Conservation (phyloP, 2,888 invertebrate species). For the Drosophila pegasa region DNA sequence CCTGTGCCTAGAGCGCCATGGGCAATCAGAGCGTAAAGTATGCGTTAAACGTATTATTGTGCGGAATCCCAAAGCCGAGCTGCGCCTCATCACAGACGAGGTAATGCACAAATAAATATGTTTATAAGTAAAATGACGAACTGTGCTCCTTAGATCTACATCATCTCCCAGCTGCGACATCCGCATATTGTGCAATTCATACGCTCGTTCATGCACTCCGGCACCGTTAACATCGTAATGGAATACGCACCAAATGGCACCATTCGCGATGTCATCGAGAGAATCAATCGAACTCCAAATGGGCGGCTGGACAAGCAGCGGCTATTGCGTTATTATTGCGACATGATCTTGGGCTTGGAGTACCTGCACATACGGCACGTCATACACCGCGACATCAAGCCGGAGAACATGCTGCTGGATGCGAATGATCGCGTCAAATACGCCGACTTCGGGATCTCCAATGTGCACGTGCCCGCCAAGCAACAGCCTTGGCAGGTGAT, state of each 20-base stretch:
- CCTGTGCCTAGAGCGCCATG: slow-evolving; percentile 63
- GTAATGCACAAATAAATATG: slow-evolving; percentile 35
- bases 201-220: slow-evolving; percentile 73
- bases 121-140: neutral
- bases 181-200: slow-evolving; percentile 82
- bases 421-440: slow-evolving; percentile 88
- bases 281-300: slow-evolving; percentile 19
- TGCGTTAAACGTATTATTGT: slow-evolving; percentile 83
- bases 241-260: slow-evolving; percentile 83
- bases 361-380: slow-evolving; percentile 85
- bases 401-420: slow-evolving; percentile 90
- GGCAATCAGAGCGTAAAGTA: slow-evolving; percentile 53
- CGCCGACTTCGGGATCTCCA: slow-evolving; percentile 89
- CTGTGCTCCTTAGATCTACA: slow-evolving; percentile 70
- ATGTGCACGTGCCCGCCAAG: slow-evolving; percentile 71
- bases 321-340: slow-evolving; percentile 84
- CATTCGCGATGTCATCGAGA: slow-evolving; percentile 71
- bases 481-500: slow-evolving; percentile 43
- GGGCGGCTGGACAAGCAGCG: slow-evolving; percentile 53
- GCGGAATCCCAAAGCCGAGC: slow-evolving; percentile 66
- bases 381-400: slow-evolving; percentile 89
- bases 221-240: slow-evolving; percentile 83
- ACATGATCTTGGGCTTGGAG: slow-evolving; percentile 84
- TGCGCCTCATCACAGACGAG: slow-evolving; percentile 81
- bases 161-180: slow-evolving; percentile 83